Percentiles rank a stretch among this genome's conserved stretches.
phyloP scores from a whole-genome alignment of 2,797 vertebrate genomes.

The Chloroceryle amazona region DNA sequence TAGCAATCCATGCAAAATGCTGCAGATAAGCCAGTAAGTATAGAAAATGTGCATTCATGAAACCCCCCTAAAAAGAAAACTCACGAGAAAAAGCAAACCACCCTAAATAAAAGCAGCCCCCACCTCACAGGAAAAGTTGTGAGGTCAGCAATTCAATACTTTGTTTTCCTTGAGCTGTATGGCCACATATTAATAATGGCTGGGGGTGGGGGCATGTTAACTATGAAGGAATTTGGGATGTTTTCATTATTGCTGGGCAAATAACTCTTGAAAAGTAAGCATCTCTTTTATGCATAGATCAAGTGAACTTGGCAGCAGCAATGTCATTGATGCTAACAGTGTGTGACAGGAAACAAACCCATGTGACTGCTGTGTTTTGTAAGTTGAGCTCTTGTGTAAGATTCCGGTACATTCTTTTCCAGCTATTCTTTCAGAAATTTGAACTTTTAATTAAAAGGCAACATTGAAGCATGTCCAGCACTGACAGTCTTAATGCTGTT shows the following conservation, averaged over 20 bases:
- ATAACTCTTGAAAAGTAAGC: slow-evolving; percentile 77
- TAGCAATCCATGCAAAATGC: background rate
- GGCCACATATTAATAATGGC: slow-evolving; percentile 23
- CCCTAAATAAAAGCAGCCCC: background rate
- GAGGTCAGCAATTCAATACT: slow-evolving; percentile 25
- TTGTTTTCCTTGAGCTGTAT: slow-evolving; percentile 30
- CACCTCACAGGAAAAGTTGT: background rate
- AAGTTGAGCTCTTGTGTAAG: slow-evolving; percentile 81
- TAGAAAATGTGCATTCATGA: background rate
- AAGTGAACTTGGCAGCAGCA: slow-evolving; percentile 80
- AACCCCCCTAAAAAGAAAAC: background rate
- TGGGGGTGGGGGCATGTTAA: slow-evolving; percentile 13
- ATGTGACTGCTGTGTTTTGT: slow-evolving; percentile 82
- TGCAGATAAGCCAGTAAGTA: background rate
- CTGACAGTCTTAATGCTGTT: slow-evolving; percentile 73
- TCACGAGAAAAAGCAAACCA: slow-evolving; percentile 5
- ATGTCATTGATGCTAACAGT: slow-evolving; percentile 82
- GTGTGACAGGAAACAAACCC: slow-evolving; percentile 83
- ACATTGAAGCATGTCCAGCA: slow-evolving; percentile 75
- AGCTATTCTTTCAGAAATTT: slow-evolving; percentile 78
- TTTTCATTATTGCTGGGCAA: slow-evolving; percentile 77
- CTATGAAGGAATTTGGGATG: slow-evolving; percentile 73
- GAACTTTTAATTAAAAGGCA: slow-evolving; percentile 81
- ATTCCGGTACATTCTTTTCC: slow-evolving; percentile 81
- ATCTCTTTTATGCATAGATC: slow-evolving; percentile 80